phyloP scores from a whole-genome alignment of 2,113 vertebrate species.

The Chrysemys picta region DNA sequence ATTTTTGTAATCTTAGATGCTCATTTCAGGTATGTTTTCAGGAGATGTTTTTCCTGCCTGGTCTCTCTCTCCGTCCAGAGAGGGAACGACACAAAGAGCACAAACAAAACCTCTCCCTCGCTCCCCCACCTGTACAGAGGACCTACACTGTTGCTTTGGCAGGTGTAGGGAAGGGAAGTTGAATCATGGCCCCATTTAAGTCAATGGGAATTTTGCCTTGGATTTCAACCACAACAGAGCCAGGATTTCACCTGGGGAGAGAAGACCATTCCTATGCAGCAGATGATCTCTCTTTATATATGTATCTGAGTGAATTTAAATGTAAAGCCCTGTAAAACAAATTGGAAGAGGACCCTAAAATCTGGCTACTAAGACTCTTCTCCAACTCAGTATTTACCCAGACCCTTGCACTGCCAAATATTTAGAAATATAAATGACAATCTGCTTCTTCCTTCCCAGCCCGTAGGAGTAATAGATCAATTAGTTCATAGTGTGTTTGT shows the following conservation, averaged over 20 bases:
- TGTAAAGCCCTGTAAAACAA: background rate
- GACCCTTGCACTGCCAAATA: background rate
- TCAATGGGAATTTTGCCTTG: background rate
- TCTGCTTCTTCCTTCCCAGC: background rate
- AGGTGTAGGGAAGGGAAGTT: background rate
- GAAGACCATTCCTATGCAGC: background rate
- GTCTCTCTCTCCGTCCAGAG: too few species aligned
- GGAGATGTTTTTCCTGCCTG: too few species aligned
- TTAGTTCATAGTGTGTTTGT: background rate
- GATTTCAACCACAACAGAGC: background rate
- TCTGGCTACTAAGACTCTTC: background rate
- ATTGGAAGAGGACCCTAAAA: background rate
- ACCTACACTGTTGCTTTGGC: background rate
- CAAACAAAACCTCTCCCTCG: too few species aligned
- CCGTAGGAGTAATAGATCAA: background rate
- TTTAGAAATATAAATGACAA: background rate
- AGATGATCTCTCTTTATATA: fast-evolving
- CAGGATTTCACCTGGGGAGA: background rate
- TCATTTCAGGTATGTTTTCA: too few species aligned
- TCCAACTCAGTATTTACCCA: background rate
- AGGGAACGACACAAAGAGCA: too few species aligned
- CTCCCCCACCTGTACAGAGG: background rate
- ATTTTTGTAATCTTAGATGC: too few species aligned
- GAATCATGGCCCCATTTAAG: background rate
- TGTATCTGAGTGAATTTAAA: background rate